Evolutionary conservation across 1,140 invertebrate genomes (phyloP), one percentile per base, ranked within the genome.

Genomic region (Medauroidea extradentata): DNA sequence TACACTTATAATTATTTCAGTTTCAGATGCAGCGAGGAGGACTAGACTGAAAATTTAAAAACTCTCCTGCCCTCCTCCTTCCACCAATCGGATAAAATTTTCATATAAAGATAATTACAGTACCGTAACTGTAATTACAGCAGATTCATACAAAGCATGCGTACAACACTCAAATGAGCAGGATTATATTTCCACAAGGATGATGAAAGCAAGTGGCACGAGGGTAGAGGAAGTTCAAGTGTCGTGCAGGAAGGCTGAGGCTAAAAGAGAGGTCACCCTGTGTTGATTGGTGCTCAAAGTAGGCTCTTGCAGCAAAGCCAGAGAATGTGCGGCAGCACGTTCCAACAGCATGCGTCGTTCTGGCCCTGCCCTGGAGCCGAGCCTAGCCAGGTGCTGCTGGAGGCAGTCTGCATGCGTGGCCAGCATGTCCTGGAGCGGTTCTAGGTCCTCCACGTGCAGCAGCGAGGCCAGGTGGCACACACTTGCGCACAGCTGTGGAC

Each of bases 271-370:
- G 16, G 52, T 34, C 14, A 34, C 50, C 46, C 18, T 54, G 18
- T 55, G 11, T 18, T 60, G 52, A 43, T 27, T 38, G 29, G 41
- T n/a, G 9, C 11, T 44, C 14, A 60, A 29, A 42, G 16, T 39
- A 14, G 39, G n/a, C 24, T 34, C 18, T 3, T 60, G 58, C n/a
- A 43, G 39, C 25, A 60, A 14, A n/a, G 38, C 14, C 2, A 25
- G 16, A 9, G 49, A 39, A 38, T 60, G 58, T 23, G 4, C 25
- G 38, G 59, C 42, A 24, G 75, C 75, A 46, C 66, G 68, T 7
- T 74, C 69, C 46, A 78, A 62, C 58, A 76, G 71, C 38, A 65
- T 70, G 24, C 72, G 63, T 68, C 77, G 76, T 67, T 78, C 77
- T 16, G 77, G 76, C 18, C 78, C 53, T 51, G 74, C 58, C 43